Percentiles rank a stretch among this genome's conserved stretches.
These are phyloP conservation scores for Toxotes chatareus DNA, from an alignment of 2,113 vertebrate species.

Conservation along the genomic window DNA sequence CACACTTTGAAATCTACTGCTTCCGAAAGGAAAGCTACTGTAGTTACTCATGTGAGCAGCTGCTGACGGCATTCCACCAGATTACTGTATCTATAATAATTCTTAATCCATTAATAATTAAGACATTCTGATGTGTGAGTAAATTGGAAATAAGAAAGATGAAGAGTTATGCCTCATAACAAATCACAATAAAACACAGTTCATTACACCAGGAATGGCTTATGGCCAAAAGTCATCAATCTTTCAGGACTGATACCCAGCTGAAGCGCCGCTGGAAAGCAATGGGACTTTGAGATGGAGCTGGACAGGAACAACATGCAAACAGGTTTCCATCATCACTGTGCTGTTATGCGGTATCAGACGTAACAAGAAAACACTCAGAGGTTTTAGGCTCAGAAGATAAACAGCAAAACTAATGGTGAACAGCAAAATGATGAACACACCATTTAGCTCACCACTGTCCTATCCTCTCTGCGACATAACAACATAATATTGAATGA, in stretches of 20 bases:
- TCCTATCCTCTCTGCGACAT: conserved; percentile 6
- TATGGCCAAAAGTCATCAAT: conserved; percentile 71
- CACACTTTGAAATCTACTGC: background rate
- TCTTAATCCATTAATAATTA: conserved; percentile 68
- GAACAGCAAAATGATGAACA: conserved; percentile 14
- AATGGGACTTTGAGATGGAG: conserved; percentile 39
- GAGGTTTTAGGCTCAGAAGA: conserved; percentile 8
- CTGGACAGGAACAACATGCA: conserved; percentile 46
- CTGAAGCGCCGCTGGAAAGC: conserved; percentile 51
- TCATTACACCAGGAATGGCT: conserved; percentile 69
- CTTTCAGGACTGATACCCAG: conserved; percentile 62
- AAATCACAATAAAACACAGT: conserved; percentile 74
- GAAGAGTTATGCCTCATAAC: conserved; percentile 44
- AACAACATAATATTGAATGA: conserved; percentile 16
- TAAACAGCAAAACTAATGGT: conserved; percentile 32
- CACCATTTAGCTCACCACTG: conserved; percentile 1
- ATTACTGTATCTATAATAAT: conserved; percentile 32
- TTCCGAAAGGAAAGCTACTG: conserved; percentile 14
- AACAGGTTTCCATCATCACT: conserved; percentile 37
- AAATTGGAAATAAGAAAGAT: conserved; percentile 64
- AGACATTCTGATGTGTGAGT: conserved; percentile 57
- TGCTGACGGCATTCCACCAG: conserved; percentile 30
- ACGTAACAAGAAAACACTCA: conserved; percentile 16
- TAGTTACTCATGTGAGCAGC: conserved; percentile 33
- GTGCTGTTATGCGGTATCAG: conserved; percentile 27